A percentile compares a stretch with the other conserved stretches of the same genome.
Evolutionary conservation across 2,113 vertebrate genomes (phyloP).

Genomic region (Eubucco bourcierii): DNA sequence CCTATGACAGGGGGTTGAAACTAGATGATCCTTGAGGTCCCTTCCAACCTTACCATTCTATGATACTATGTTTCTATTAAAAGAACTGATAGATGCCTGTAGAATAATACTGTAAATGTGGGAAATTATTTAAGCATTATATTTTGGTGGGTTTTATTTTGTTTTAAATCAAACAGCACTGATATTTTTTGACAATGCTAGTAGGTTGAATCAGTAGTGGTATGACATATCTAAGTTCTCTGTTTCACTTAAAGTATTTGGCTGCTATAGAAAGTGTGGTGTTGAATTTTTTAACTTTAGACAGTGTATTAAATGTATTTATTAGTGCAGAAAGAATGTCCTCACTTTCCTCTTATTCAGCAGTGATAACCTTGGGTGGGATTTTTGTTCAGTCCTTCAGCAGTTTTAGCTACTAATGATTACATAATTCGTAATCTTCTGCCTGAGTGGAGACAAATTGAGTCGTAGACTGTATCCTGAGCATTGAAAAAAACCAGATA

Average conservation of each 20-base stretch:
- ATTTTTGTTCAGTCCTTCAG: background rate
- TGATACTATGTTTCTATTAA: background rate
- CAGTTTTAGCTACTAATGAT: background rate
- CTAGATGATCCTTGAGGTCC: too few relatives aligned
- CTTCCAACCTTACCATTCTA: too few relatives aligned
- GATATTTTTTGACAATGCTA: background rate
- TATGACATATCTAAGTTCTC: background rate
- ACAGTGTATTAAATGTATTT: background rate
- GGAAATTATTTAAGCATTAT: background rate
- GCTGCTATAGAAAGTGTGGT: background rate
- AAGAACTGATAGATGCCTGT: background rate
- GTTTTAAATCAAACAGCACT: slow-evolving; percentile 7
- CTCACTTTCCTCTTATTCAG: background rate
- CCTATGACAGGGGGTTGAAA: too few relatives aligned
- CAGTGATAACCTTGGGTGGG: background rate
- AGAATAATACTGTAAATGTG: background rate
- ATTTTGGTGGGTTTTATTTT: background rate
- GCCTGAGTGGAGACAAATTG: background rate
- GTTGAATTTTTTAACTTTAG: background rate
- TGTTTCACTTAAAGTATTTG: background rate
- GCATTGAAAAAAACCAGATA: background rate
- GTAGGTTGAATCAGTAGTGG: background rate
- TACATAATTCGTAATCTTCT: background rate
- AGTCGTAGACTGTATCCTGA: background rate
- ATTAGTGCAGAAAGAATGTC: background rate